Evolutionary conservation across 1,140 invertebrate genomes (phyloP).

Genomic region (Zaprionus inermis): DNA sequence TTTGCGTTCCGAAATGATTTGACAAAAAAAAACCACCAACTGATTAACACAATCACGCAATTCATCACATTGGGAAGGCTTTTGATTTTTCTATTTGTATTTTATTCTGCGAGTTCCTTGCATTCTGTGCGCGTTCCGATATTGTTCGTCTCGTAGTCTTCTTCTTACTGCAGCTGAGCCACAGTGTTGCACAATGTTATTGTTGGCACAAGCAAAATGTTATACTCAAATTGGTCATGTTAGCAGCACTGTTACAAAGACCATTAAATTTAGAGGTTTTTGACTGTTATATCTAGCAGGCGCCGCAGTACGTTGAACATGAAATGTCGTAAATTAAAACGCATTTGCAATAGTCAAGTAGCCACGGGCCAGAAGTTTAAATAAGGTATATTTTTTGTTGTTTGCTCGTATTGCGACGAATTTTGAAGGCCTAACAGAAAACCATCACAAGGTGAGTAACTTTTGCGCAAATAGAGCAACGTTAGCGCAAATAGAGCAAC

Average conservation of each 20-base stretch:
- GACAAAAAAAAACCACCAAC: conserved; percentile 5
- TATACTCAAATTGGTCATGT: conserved; percentile 20
- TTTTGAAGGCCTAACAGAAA: background rate
- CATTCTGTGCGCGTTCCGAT: conserved; percentile 47
- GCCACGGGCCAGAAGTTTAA: background rate
- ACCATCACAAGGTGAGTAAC: background rate
- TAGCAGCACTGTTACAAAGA: background rate
- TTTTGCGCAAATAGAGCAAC: background rate
- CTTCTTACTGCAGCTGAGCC: conserved; percentile 33
- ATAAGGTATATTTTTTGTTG: background rate
- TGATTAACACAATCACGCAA: conserved; percentile 27
- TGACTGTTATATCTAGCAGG: background rate
- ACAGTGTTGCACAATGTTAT: conserved; percentile 33
- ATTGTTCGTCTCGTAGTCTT: conserved; percentile 33
- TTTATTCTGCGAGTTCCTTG: conserved; percentile 2
- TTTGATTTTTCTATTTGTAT: conserved; percentile 13
- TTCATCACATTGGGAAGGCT: conserved; percentile 11
- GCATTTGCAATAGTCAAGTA: background rate
- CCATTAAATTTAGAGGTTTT: too few species aligned
- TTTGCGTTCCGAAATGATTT: background rate
- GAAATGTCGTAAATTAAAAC: background rate
- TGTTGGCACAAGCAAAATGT: conserved; percentile 1
- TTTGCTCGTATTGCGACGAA: background rate
- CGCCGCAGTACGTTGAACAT: background rate
- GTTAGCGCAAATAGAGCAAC: background rate